Evolutionary conservation across 2,888 invertebrate species (phyloP).

Genomic region (Agonopterix alstromeriana): DNA sequence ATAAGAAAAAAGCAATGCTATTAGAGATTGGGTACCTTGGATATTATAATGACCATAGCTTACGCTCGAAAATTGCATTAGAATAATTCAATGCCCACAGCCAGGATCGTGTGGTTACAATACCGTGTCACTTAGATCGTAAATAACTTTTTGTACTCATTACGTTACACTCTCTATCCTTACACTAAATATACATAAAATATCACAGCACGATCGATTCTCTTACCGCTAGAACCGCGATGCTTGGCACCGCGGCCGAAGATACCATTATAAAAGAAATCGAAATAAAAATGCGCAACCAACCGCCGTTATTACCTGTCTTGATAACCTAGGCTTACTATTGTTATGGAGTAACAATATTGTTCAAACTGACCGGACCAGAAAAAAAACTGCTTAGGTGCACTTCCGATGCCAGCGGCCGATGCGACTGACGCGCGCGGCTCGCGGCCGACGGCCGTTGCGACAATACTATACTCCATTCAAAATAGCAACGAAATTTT

Average conservation of each 20-base stretch:
- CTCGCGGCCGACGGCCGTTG: too few relatives aligned
- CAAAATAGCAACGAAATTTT: too few relatives aligned
- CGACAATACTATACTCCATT: too few relatives aligned
- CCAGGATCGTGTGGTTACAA: conserved; percentile 12
- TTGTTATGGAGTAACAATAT: background rate
- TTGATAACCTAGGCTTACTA: too few relatives aligned
- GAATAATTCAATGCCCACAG: background rate
- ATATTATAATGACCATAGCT: too few relatives aligned
- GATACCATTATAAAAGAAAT: conserved; percentile 59
- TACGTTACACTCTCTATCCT: conserved; percentile 55
- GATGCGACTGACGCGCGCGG: too few relatives aligned
- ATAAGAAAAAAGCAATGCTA: too few relatives aligned
- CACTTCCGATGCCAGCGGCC: too few relatives aligned
- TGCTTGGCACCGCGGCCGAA: conserved; percentile 59
- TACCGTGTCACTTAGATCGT: conserved; percentile 21
- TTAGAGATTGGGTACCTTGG: too few relatives aligned
- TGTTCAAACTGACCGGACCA: too few relatives aligned
- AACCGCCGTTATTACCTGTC: conserved; percentile 21
- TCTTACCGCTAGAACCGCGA: conserved; percentile 62
- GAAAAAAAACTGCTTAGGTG: too few relatives aligned
- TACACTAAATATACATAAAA: conserved; percentile 74
- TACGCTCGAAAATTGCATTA: background rate
- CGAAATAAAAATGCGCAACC: conserved; percentile 60
- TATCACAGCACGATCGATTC: conserved; percentile 77
- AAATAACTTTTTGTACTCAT: conserved; percentile 63